Evolutionary conservation across 2,113 vertebrate species (phyloP).

Genomic region (Poeciliopsis prolifica): DNA sequence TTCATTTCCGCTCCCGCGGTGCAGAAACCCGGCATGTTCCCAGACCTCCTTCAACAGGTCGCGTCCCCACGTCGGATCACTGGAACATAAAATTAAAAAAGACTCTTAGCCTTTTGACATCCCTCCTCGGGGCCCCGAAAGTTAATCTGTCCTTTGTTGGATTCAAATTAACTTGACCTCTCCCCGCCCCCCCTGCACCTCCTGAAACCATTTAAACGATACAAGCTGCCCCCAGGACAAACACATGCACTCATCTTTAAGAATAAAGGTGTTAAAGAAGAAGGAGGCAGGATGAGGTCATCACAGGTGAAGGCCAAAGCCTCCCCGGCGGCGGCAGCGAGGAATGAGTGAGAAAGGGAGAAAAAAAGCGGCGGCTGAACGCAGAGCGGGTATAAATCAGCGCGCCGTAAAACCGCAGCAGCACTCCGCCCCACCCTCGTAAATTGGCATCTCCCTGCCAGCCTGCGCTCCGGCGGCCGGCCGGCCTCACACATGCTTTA

Average conservation of each 20-base stretch:
- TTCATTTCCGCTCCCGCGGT: background rate
- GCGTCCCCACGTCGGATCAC: slow-evolving; percentile 36
- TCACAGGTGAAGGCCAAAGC: slow-evolving; percentile 58
- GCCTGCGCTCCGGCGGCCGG: slow-evolving; percentile 2
- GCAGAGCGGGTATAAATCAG: slow-evolving; percentile 60
- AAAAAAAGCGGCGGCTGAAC: slow-evolving; percentile 25
- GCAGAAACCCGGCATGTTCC: slow-evolving; percentile 16
- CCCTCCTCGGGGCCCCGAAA: slow-evolving; percentile 48
- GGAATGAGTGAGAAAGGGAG: background rate
- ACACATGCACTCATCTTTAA: slow-evolving; percentile 48
- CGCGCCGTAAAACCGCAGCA: slow-evolving; percentile 60
- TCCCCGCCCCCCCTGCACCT: background rate
- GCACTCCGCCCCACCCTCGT: slow-evolving; percentile 61
- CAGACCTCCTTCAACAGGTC: slow-evolving; percentile 49
- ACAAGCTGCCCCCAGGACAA: slow-evolving; percentile 45
- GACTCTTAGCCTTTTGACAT: slow-evolving; percentile 60
- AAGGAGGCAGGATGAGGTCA: background rate
- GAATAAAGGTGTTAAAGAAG: slow-evolving; percentile 11
- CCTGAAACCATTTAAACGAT: slow-evolving; percentile 31
- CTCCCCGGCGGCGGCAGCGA: background rate
- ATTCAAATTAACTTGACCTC: slow-evolving; percentile 66
- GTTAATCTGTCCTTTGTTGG: slow-evolving; percentile 63
- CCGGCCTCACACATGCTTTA: slow-evolving; percentile 71
- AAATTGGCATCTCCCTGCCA: slow-evolving; percentile 64
- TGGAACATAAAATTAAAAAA: slow-evolving; percentile 69